Evolutionary conservation across 2,797 vertebrate species (phyloP).

Genomic region (Antrozous pallidus): DNA sequence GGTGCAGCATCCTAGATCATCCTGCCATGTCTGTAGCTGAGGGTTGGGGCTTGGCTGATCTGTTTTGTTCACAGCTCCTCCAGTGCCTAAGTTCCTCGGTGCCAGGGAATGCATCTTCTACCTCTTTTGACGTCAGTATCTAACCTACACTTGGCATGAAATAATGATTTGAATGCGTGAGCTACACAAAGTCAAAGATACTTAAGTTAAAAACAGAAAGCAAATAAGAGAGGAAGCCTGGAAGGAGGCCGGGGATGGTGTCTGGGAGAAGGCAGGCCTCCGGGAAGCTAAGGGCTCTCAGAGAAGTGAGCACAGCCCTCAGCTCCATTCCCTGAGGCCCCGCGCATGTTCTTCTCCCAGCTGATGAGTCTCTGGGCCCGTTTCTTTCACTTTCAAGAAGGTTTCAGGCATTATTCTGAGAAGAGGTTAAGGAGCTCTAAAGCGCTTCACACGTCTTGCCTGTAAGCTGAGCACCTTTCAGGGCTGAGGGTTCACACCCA

Average conservation of each 20-base stretch:
- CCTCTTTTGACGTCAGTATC: not conserved
- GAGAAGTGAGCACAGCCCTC: not conserved
- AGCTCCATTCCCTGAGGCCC: not conserved
- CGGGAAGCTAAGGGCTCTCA: not conserved
- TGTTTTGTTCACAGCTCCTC: not conserved
- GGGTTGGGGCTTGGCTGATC: not conserved
- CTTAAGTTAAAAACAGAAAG: not conserved
- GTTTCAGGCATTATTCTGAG: not conserved
- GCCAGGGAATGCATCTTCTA: too few relatives aligned
- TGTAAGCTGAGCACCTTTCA: not conserved
- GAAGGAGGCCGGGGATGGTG: not conserved
- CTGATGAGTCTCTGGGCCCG: not conserved
- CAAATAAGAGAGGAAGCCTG: not conserved
- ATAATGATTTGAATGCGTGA: not conserved
- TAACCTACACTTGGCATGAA: not conserved
- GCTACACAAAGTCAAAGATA: not conserved
- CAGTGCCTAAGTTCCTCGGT: accelerated
- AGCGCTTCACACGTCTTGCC: not conserved
- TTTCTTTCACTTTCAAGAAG: conserved; percentile 2
- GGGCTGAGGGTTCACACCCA: not conserved
- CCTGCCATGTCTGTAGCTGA: not conserved
- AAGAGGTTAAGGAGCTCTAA: not conserved
- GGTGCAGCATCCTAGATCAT: accelerated
- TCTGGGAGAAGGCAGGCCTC: not conserved
- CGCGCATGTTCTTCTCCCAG: not conserved